Evolutionary conservation across 1,140 invertebrate genomes (phyloP), one percentile per base, ranked within the genome.

Genomic region (Adelges cooleyi): DNA sequence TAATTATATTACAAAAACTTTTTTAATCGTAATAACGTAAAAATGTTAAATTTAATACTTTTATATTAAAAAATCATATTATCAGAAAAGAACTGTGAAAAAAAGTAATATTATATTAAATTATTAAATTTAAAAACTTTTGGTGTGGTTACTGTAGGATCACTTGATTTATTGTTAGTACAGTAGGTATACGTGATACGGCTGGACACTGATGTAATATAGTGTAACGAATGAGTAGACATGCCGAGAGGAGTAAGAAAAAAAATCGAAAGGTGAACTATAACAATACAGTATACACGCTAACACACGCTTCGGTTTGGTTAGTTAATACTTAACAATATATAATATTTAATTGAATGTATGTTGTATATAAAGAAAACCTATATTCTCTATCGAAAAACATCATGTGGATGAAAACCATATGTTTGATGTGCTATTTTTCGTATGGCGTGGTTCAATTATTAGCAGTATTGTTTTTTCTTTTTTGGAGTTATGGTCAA

Each of bases 321-420:
- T 40, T 54, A 44, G 23, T 59, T 44, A 56, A 56, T n/a, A 56
- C 29, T 33, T 11, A 11, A 33, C 11, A 33, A 33, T 33, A 56
- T 56, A 42, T 59, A 27, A 42, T 59, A 46, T 59, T 59, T 44
- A 59, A 59, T 59, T 44, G 54, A 59, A 59, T 40, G 52, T 54
- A 54, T n/a, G 54, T 36, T 27, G 27, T 27, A 56, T 11, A 59
- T 40, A 33, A 33, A 33, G 5, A 38, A 15, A 40, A 44, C 20
- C 9, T 15, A 54, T n/a, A 44, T 56, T 44, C 5, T 33, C 11
- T 11, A 33, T 33, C 11, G 29, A 6, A 11, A 11, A 33, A 11
- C 5, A 33, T 11, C 29, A 33, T 44, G 42, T n/a, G 40, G 36
- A 44, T 23, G 17, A 27, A n/a, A 15, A 44, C 52, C 52, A 54